These are phyloP conservation scores for Megamerina dolium DNA, from an alignment of 2,888 invertebrate genomes.

Conservation along the genomic window DNA sequence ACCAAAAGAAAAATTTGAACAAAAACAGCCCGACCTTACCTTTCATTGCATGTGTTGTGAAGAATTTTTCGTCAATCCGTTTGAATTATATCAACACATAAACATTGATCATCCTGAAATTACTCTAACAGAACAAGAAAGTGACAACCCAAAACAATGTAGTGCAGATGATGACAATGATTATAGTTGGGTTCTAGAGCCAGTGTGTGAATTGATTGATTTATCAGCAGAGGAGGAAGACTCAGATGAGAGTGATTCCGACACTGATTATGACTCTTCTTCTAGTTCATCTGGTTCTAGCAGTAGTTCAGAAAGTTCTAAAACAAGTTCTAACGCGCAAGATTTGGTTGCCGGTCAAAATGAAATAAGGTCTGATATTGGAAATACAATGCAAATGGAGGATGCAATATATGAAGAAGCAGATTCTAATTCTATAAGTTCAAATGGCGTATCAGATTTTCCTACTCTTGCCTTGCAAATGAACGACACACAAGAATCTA, in stretches of 20 bases:
- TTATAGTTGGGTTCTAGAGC: constrained; percentile 47
- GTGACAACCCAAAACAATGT: constrained; percentile 20
- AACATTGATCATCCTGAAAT: constrained; percentile 39
- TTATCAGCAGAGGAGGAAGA: constrained; percentile 21
- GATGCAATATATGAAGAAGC: constrained; percentile 24
- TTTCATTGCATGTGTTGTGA: constrained; percentile 48
- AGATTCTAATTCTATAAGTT: constrained; percentile 13
- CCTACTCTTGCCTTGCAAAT: constrained; percentile 21
- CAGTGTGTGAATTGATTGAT: constrained; percentile 37
- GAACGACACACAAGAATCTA: constrained; percentile 36
- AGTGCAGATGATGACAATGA: constrained; percentile 33
- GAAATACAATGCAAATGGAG: constrained; percentile 13
- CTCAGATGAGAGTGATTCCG: constrained; percentile 25
- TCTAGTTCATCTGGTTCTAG: constrained; percentile 23
- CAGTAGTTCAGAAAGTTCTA: constrained; percentile 18
- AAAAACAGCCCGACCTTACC: constrained; percentile 44
- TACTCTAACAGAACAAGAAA: constrained; percentile 6
- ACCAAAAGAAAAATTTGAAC: too few relatives aligned
- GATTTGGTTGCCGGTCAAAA: constrained; percentile 8
- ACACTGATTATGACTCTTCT: constrained; percentile 23
- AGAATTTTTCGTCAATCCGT: constrained; percentile 43
- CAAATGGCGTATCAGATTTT: constrained; percentile 1
- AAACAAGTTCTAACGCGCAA: constrained; percentile 26
- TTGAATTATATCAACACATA: constrained; percentile 44
- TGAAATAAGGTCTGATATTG: neutral